These are phyloP conservation scores for Nerophis ophidion DNA, from an alignment of 2,113 vertebrate species.

Conservation along the genomic window DNA sequence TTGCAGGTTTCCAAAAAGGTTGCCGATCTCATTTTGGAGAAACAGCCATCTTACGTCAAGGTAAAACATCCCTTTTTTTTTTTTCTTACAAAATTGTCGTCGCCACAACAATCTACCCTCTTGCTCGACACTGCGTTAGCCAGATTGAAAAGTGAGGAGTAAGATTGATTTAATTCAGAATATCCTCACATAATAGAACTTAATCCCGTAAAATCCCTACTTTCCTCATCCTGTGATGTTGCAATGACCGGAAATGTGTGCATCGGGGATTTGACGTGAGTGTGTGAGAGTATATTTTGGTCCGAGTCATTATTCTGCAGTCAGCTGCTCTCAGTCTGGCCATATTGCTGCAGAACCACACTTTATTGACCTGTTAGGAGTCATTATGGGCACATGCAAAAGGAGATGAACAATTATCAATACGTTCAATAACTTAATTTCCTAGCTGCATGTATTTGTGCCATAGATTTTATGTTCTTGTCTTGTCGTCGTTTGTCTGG, in stretches of 20 bases:
- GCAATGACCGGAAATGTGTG: slow-evolving; percentile 18
- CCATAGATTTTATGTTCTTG: background rate
- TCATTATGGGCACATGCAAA: background rate
- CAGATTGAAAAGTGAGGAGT: background rate
- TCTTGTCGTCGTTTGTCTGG: too few relatives aligned
- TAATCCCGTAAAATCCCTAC: slow-evolving; percentile 15
- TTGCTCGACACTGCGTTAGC: background rate
- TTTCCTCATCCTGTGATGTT: slow-evolving; percentile 15
- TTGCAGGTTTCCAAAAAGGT: slow-evolving; percentile 95
- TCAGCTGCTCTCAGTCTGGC: background rate
- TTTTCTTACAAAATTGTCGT: background rate
- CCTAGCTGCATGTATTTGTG: background rate
- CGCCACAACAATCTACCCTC: slow-evolving; percentile 1
- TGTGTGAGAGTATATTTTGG: background rate
- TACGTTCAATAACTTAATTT: background rate
- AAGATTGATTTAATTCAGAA: slow-evolving; percentile 20
- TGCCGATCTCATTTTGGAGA: slow-evolving; percentile 96
- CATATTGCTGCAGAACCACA: background rate
- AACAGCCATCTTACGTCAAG: slow-evolving; percentile 97
- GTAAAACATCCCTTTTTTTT: slow-evolving; percentile 71
- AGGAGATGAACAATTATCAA: background rate
- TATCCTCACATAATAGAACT: slow-evolving; percentile 10
- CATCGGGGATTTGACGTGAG: background rate
- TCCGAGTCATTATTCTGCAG: background rate
- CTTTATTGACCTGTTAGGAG: background rate